Evolutionary conservation across 2,113 vertebrate genomes (phyloP), one percentile per base, ranked within the genome.

Genomic region (Hippocampus zosterae): DNA sequence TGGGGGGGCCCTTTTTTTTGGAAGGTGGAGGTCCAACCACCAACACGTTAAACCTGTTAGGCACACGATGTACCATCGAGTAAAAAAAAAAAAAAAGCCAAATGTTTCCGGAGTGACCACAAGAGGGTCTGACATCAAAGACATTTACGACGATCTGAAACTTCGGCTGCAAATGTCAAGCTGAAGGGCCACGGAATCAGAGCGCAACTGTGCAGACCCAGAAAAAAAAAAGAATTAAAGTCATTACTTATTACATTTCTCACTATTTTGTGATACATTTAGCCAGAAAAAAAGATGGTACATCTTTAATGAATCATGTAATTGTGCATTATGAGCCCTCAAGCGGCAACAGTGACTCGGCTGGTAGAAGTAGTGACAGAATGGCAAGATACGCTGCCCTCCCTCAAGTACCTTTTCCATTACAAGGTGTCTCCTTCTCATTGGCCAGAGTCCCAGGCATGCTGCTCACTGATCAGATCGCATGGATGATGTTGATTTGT

Each of bases 141-240:
- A 68, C 25, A 77, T 67, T 44, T 72, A 57, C 7, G 9, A 48
- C 37, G 25, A 73, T 63, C n/a, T 33, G 16, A 70, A 74, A 67
- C 62, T 67, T 74, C 71, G 62, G 56, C 59, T 2, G 71, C 59
- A 73, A 71, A 81, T 73, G 71, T 82, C 70, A 46, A 52, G 70
- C 19, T 27, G 25, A 60, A 15, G 73, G 68, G 52, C 59, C 63
- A 10, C 3, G 16, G 27, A 65, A 75, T 57, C 53, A 71, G 68
- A 67, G 64, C 25, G 18, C 10, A 15, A 29, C 7, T 7, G 8
- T 50, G 44, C 29, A 65, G 10, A 48, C 64, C 6, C 33, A 62
- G 60, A 9, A 62, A 29, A 61, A 33, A 42, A 42, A 23, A 12
- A 8, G 19, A n/a, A 21, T 21, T 25, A 5, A 25, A 44, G 41